Percentiles rank a stretch among this genome's conserved stretches.
These are phyloP conservation scores for Sorex araneus DNA, from an alignment of 2,113 vertebrate species.

Conservation along the genomic window DNA sequence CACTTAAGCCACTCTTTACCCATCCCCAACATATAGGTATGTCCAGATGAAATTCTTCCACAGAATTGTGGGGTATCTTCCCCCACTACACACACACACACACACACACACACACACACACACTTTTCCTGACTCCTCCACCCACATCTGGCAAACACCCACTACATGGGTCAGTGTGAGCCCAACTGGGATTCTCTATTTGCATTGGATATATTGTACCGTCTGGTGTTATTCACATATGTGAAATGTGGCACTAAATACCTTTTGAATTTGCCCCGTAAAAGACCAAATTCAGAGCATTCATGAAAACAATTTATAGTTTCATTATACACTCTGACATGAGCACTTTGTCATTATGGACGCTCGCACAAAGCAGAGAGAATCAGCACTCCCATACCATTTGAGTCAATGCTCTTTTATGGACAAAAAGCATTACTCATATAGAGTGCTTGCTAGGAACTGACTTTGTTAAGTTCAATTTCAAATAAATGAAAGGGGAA, in stretches of 20 bases:
- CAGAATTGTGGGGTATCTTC: not conserved
- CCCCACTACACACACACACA: no score
- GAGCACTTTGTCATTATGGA: constrained; percentile 87
- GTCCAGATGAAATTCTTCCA: not conserved
- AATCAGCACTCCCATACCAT: constrained; percentile 82
- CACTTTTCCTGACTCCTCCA: not conserved
- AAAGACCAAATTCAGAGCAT: constrained; percentile 86
- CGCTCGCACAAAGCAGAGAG: constrained; percentile 84
- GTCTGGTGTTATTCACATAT: constrained; percentile 77
- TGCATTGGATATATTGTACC: constrained; percentile 70
- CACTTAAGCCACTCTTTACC: not conserved
- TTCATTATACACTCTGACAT: constrained; percentile 89
- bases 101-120: no score
- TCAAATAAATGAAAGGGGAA: constrained; percentile 85
- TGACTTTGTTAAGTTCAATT: constrained; percentile 88
- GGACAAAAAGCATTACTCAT: constrained; percentile 86
- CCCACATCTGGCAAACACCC: not conserved
- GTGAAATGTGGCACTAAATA: constrained; percentile 85
- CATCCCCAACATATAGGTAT: not conserved
- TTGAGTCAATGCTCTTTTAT: constrained; percentile 80
- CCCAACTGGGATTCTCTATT: not conserved
- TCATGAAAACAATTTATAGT: constrained; percentile 91
- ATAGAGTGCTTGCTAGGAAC: constrained; percentile 81
- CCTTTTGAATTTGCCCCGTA: constrained; percentile 85
- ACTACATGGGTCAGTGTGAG: not conserved